Evolutionary conservation across 2,888 invertebrate species (phyloP).

Genomic region (Myathropa florea): DNA sequence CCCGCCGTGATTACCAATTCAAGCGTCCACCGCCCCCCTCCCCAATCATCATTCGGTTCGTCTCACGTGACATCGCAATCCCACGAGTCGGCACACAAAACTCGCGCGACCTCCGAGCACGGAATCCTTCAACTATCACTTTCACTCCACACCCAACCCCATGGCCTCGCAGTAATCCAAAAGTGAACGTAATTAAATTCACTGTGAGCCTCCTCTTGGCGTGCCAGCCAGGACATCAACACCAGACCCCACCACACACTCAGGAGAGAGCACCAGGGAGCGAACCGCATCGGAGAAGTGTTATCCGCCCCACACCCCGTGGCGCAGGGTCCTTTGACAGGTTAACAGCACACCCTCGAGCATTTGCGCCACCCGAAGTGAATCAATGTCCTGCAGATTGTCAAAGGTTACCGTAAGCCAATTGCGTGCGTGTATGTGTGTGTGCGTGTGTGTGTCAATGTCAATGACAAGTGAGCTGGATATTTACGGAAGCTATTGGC

Average conservation of each 20-base stretch:
- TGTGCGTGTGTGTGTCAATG: slow-evolving; percentile 11
- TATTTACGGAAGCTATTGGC: not conserved
- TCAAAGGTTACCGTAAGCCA: slow-evolving; percentile 15
- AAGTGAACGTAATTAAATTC: slow-evolving; percentile 21
- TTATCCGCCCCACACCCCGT: not conserved
- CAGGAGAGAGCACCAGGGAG: not conserved
- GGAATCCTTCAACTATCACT: not conserved
- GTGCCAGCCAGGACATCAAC: not conserved
- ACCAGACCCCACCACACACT: not conserved
- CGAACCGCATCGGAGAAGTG: not conserved
- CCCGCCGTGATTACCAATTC: not conserved
- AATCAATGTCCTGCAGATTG: slow-evolving; percentile 15
- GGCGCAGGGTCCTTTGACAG: not conserved
- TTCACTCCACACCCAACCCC: not conserved
- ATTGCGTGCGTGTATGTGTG: not conserved
- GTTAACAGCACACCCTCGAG: slow-evolving; percentile 1
- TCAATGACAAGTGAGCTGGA: slow-evolving; percentile 6
- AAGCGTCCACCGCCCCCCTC: not conserved
- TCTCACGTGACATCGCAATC: not conserved
- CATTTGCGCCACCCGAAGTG: not conserved
- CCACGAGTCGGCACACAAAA: not conserved
- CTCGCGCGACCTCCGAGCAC: too few species aligned
- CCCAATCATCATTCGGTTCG: too few species aligned
- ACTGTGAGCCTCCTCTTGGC: not conserved
- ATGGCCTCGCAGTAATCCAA: not conserved